These are phyloP conservation scores for Pangasius sanitwongsei DNA, from an alignment of 2,797 vertebrate species.

Conservation along the genomic window DNA sequence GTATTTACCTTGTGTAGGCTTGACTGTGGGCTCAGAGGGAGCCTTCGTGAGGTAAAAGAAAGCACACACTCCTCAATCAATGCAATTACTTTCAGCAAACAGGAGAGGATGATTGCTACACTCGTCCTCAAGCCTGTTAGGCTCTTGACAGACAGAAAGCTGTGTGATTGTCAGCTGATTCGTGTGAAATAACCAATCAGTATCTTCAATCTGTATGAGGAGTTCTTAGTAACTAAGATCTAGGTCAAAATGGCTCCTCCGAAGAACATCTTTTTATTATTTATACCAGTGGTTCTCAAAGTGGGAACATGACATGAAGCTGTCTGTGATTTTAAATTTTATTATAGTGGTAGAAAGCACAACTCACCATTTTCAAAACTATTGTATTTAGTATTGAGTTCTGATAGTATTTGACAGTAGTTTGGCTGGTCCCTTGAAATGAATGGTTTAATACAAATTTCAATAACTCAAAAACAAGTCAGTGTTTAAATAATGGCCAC, in stretches of 20 bases:
- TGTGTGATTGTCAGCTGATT: slow-evolving; percentile 22
- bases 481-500: not conserved
- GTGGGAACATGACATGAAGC: not conserved
- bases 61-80: slow-evolving; percentile 38
- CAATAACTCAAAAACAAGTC: not conserved
- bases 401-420: not conserved
- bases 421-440: not conserved
- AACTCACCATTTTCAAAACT: not conserved
- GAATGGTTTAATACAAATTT: not conserved
- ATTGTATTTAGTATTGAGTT: not conserved
- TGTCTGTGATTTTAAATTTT: not conserved
- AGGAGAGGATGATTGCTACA: slow-evolving; percentile 38
- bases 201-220: not conserved
- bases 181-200: slow-evolving; percentile 1
- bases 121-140: slow-evolving; percentile 4
- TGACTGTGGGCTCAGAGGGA: slow-evolving; percentile 14
- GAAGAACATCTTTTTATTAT: not conserved
- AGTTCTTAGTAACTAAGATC: not conserved
- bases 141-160: slow-evolving; percentile 26
- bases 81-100: slow-evolving; percentile 44
- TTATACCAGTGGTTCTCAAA: not conserved
- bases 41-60: not conserved
- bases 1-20: slow-evolving; percentile 15
- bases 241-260: not conserved
- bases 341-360: not conserved